phyloP scores from a whole-genome alignment of 2,113 vertebrate species.

The Conger conger region DNA sequence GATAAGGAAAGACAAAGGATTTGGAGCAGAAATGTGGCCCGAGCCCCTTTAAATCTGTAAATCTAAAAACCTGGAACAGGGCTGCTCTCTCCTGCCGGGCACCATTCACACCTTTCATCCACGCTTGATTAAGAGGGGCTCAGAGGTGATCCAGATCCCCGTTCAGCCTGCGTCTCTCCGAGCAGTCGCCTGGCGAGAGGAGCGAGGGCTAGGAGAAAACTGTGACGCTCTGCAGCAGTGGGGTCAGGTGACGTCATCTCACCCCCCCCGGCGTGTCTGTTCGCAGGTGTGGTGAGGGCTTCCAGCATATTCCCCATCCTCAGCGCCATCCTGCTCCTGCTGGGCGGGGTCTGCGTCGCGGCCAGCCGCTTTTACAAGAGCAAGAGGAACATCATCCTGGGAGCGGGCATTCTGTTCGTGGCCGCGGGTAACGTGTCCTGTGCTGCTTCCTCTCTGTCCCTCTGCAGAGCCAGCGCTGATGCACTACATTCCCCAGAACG shows the following conservation, averaged over 20 bases:
- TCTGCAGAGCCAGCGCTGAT: background rate
- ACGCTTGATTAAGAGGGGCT: background rate
- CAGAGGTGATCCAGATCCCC: background rate
- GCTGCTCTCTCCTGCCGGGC: background rate
- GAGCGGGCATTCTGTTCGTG: conserved; percentile 90
- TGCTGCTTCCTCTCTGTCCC: conserved; percentile 3
- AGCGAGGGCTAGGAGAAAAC: background rate
- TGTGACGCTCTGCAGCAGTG: background rate
- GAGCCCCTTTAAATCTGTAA: background rate
- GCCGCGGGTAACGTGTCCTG: conserved; percentile 78
- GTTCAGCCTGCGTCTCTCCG: background rate
- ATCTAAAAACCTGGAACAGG: background rate
- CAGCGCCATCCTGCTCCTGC: conserved; percentile 86
- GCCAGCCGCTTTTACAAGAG: conserved; percentile 88
- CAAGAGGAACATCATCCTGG: conserved; percentile 87
- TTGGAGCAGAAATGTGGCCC: background rate
- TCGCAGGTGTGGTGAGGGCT: conserved; percentile 87
- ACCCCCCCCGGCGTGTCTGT: background rate
- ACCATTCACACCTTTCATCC: background rate
- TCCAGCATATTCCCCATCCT: conserved; percentile 96
- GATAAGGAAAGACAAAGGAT: background rate
- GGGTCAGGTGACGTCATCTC: background rate
- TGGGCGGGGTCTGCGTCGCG: conserved; percentile 88
- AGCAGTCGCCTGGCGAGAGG: background rate
- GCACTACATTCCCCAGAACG: too few relatives aligned